These are phyloP conservation scores for Euphysa ruthae DNA, from an alignment of 30 jellyfish, hydroid and myxozoan species.

Conservation along the genomic window DNA sequence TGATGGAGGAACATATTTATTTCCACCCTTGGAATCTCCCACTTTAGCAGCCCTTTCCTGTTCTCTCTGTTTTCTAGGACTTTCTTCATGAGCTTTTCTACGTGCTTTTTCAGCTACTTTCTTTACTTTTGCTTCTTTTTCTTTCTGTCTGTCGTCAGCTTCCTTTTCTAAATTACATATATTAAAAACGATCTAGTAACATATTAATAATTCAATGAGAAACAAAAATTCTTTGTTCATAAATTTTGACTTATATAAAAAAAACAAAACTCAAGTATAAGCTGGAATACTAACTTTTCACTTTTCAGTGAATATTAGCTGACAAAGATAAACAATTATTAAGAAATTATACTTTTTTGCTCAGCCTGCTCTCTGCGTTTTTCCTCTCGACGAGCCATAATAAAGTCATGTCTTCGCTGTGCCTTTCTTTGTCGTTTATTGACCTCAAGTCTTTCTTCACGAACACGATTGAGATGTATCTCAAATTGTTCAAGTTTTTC, in stretches of 20 bases:
- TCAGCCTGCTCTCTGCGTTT: constrained; percentile 33
- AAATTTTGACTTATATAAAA: not conserved
- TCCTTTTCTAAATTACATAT: constrained; percentile 79
- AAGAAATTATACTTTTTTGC: not conserved
- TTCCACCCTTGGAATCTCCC: too few species aligned
- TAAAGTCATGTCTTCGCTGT: constrained; percentile 57
- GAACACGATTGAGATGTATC: constrained; percentile 38
- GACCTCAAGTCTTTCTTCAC: constrained; percentile 66
- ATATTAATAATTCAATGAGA: too few species aligned
- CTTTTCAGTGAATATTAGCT: not conserved
- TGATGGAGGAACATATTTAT: too few species aligned
- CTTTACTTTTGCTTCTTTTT: constrained; percentile 45
- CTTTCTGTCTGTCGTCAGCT: constrained; percentile 67
- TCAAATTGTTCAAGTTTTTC: constrained; percentile 49
- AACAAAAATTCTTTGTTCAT: not conserved
- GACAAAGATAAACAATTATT: not conserved
- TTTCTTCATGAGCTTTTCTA: constrained; percentile 55
- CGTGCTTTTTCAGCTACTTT: constrained; percentile 56
- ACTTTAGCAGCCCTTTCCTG: too few species aligned
- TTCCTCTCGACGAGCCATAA: constrained; percentile 39
- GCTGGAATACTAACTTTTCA: not conserved
- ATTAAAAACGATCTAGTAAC: too few species aligned
- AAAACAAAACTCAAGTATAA: too few species aligned
- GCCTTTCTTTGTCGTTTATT: constrained; percentile 67
- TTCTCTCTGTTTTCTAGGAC: constrained; percentile 66